A percentile compares a stretch with the other conserved stretches of the same genome.
Evolutionary conservation across 1,140 invertebrate species (phyloP).

Genomic region (Halictus rubicundus): DNA sequence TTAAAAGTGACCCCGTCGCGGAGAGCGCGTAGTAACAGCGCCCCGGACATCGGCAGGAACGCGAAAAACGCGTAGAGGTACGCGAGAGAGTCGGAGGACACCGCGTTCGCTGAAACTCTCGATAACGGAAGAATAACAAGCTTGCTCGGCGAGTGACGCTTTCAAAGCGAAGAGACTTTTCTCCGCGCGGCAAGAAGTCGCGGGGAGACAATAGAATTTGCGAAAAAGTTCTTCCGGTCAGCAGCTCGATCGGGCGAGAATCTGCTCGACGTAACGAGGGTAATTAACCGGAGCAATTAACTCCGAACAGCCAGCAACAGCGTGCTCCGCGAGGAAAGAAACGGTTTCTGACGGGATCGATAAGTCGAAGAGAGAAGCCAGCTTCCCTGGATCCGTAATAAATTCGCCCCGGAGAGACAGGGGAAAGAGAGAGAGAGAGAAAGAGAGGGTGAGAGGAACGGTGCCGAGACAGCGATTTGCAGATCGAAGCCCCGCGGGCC

Average conservation of each 20-base stretch:
- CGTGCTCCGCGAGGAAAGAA: background rate
- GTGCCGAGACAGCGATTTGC: background rate
- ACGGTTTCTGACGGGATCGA: slow-evolving; percentile 25
- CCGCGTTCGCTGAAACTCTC: background rate
- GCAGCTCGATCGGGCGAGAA: background rate
- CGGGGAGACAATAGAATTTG: background rate
- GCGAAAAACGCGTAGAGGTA: slow-evolving; percentile 14
- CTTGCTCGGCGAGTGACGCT: too few relatives aligned
- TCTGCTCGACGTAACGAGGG: background rate
- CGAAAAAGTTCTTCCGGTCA: background rate
- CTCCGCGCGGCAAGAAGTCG: too few relatives aligned
- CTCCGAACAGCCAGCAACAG: slow-evolving; percentile 1
- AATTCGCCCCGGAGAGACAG: background rate
- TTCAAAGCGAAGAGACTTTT: too few relatives aligned
- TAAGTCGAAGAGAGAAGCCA: background rate
- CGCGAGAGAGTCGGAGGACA: too few relatives aligned
- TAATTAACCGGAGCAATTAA: slow-evolving; percentile 14
- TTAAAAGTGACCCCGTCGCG: slow-evolving; percentile 36
- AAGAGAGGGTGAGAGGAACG: too few relatives aligned
- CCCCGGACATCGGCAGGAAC: background rate
- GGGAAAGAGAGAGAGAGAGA: too few relatives aligned
- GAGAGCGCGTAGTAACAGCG: slow-evolving; percentile 39
- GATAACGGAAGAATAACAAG: background rate
- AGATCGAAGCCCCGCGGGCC: slow-evolving; percentile 3
- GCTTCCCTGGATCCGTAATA: background rate